Evolutionary conservation across 2,113 vertebrate genomes (phyloP).

Genomic region (Cinclus mexicanus): DNA sequence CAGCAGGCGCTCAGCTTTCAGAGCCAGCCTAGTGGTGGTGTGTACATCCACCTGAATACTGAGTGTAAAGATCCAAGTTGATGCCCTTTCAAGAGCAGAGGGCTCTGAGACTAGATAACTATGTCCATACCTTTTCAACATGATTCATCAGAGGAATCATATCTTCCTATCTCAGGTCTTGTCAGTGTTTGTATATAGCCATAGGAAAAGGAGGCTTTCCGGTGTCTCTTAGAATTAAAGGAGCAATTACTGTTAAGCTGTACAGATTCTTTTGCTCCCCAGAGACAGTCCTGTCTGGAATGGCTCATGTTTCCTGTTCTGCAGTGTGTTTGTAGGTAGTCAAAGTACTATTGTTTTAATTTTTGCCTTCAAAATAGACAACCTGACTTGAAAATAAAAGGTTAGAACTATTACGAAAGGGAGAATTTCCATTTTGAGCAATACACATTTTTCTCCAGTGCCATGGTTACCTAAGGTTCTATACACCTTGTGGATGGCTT

Average conservation of each 20-base stretch:
- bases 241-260: background rate
- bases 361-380: background rate
- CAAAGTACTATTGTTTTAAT: background rate
- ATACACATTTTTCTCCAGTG: background rate
- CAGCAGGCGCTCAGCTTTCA: background rate
- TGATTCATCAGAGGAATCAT: background rate
- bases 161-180: background rate
- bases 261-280: no score
- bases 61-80: background rate
- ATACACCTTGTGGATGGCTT: background rate
- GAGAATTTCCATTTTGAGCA: background rate
- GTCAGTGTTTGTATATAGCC: background rate
- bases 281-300: background rate
- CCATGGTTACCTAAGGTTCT: background rate
- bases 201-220: background rate
- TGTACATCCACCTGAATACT: fast-evolving
- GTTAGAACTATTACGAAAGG: background rate
- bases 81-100: background rate
- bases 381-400: background rate
- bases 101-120: background rate
- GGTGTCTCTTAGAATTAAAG: background rate
- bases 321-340: background rate
- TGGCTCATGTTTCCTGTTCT: background rate
- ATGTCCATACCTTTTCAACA: background rate
- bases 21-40: background rate